Base-by-base conservation (phyloP, 1,140 invertebrate species). In the Drosophila sp. region DNA sequence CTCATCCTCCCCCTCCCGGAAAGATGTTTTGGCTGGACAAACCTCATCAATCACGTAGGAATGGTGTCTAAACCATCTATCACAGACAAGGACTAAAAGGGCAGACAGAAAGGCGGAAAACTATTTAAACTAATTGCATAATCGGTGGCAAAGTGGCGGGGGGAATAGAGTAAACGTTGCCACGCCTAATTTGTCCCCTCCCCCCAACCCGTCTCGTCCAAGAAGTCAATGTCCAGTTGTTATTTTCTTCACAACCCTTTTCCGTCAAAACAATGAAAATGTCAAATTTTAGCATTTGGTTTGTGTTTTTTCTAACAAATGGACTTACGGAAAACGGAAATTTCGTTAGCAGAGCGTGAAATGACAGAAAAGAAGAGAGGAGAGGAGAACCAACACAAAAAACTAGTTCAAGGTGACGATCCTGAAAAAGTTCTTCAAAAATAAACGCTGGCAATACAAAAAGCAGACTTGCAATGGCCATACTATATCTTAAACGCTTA, bases 231-330 rank as follows among this genome's bases (percentile, higher is more conserved):
- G 1, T 5, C 33, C 60, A 69, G 66, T 58, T 65, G 54, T 11
- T 41, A 4, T 41, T 7, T 8, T 8, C 35, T 38, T 38, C 35
- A 29, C 70, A 84, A 89, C 85, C 85, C 85, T 67, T 89, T 73
- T 2, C 11, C 32, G 25, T 30, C 58, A 66, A 63, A 80, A 76
- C 66, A 90, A 85, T 76, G 70, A 76, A 71, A 69, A 55, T 76
- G 84, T 70, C 70, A 78, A 74, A 89, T 75, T 65, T 70, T 69
- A 55, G 38, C 32, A 65, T 60, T 50, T 47, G 35, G 23, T 27
- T 64, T 47, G 70, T 89, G 71, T 82, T 89, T 71, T 71, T 80
- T 79, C 30, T 79, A 83, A 80, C 76, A 83, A 90, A 86, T 90
- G 85, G 77, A 70, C 40, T 32, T 61, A 54, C 6, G 72, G 72